Percentiles rank a stretch among this genome's conserved stretches.
Evolutionary conservation across 2,113 vertebrate species (phyloP).

Genomic region (Ptilonorhynchus violaceus): DNA sequence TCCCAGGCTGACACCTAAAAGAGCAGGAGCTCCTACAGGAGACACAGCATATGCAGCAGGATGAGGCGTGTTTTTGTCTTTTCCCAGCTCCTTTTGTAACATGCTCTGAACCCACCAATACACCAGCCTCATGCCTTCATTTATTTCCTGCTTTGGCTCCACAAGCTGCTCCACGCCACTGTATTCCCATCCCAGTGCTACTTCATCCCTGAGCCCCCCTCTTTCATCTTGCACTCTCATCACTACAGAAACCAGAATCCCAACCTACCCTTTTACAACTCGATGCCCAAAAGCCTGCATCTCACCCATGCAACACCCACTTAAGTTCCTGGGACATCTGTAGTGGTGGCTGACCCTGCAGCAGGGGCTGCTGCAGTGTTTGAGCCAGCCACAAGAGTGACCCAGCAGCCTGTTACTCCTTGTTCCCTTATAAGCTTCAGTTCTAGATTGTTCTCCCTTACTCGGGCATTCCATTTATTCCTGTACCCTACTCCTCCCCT

Average conservation of each 20-base stretch:
- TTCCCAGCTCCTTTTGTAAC: not conserved
- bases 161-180: not conserved
- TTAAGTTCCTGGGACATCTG: not conserved
- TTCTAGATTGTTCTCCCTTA: too few relatives aligned
- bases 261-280: not conserved
- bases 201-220: rapidly evolving
- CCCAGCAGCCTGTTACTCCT: too few relatives aligned
- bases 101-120: not conserved
- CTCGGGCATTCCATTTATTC: too few relatives aligned
- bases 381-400: too few relatives aligned
- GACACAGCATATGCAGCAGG: not conserved
- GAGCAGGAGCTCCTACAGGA: not conserved
- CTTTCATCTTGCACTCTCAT: not conserved
- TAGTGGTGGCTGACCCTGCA: too few relatives aligned
- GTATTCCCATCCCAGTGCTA: not conserved
- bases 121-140: not conserved
- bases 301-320: not conserved
- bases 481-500: too few relatives aligned
- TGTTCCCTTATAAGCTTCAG: too few relatives aligned
- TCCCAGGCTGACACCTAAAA: not conserved
- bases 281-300: not conserved
- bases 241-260: not conserved
- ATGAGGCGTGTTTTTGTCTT: not conserved
- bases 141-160: not conserved
- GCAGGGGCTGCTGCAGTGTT: too few relatives aligned